Evolutionary conservation across 2,797 vertebrate genomes (phyloP).

Genomic region (Allobates femoralis): DNA sequence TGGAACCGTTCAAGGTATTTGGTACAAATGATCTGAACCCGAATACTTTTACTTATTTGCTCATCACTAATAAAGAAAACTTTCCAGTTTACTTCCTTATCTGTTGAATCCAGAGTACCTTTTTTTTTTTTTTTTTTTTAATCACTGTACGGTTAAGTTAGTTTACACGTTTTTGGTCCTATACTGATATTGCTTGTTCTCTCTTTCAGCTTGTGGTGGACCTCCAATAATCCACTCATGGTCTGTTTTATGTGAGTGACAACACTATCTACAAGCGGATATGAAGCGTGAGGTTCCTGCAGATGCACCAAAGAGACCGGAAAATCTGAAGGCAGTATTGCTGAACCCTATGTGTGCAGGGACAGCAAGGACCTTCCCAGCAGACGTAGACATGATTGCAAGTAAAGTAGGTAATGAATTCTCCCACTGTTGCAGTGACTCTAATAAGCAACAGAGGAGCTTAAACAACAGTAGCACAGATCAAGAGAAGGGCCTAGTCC

Average conservation of each 20-base stretch:
- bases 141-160: background rate
- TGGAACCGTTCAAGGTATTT: too few species aligned
- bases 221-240: conserved; percentile 80
- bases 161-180: background rate
- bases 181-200: conserved; percentile 54
- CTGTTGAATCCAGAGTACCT: too few species aligned
- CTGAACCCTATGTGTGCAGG: conserved; percentile 91
- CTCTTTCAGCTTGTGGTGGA: conserved; percentile 71
- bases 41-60: too few species aligned
- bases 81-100: too few species aligned
- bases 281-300: conserved; percentile 98
- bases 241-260: conserved; percentile 76
- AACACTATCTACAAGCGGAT: conserved; percentile 82
- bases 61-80: too few species aligned
- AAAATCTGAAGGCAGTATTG: conserved; percentile 94
- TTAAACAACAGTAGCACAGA: conserved; percentile 82
- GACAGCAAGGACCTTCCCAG: conserved; percentile 87
- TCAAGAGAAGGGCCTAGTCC: conserved; percentile 86
- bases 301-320: conserved; percentile 90
- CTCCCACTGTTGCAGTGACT: conserved; percentile 87
- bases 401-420: conserved; percentile 93
- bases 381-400: conserved; percentile 92
- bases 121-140: background rate
- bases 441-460: conserved; percentile 87
- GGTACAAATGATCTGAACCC: too few species aligned